Base-by-base conservation (phyloP, 2,797 vertebrate genomes). In the Ciconia nigra region DNA sequence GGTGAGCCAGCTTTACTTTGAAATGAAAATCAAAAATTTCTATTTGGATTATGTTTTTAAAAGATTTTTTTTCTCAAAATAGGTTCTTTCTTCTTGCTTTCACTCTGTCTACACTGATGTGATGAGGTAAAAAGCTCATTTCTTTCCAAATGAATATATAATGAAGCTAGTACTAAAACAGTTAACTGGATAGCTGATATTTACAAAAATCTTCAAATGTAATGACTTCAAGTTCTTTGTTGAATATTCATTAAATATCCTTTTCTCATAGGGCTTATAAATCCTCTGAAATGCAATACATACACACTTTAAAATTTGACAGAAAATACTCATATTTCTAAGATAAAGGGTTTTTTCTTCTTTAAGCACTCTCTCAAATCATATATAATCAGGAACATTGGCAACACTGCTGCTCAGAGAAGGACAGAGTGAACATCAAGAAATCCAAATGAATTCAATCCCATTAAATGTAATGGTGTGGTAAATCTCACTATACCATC, bases 401-500 rank as follows among this genome's bases (percentile, higher is more conserved):
- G 98, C 98, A 98, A 98, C 96, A 97, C 90, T 97, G 95, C 96
- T 96, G 97, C 96, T 97, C 86, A 77, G 96, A 97, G 97, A 97
- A 98, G 98, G 98, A 98, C 98, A 97, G 97, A 98, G 96, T 98
- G 97, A 98, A 98, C 98, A 98, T 98, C 98, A 98, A 98, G 98
- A 98, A 98, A 98, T 98, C 98, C 98, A 98, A 98, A 98, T 98
- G 98, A 98, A 98, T 98, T 98, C 98, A 98, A 98, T 98, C 98
- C 98, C 98, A 98, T 98, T 98, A 98, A 98, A 98, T 95, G 98
- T 98, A 98, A 98, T 98, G 98, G 98, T 98, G 98, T 98, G 98
- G 98, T 98, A 98, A 98, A 98, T 98, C 98, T 98, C 98, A 97
- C 97, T 95, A 94, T 97, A 98, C 98, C 98, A 98, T 98, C 98